Percentiles rank a stretch among this genome's conserved stretches.
Conservation (phyloP, 1,140 invertebrate genomes). For the Asbolus verrucosus region DNA sequence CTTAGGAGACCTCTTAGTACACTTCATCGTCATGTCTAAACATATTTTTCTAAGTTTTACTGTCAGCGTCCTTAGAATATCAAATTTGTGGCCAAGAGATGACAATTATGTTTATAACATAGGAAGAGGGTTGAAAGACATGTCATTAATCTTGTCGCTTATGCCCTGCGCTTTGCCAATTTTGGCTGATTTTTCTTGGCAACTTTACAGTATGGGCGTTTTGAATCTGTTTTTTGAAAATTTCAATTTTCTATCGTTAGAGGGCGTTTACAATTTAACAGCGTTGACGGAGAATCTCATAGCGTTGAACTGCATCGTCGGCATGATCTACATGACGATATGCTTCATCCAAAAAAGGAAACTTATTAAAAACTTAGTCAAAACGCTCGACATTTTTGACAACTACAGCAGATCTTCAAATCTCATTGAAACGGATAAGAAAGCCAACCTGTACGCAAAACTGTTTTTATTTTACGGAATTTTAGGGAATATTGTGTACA, state of each 20-base stretch:
- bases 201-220: slow-evolving; percentile 44
- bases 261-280: slow-evolving; percentile 37
- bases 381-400: slow-evolving; percentile 47
- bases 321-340: slow-evolving; percentile 56
- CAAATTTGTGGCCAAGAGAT: slow-evolving; percentile 48
- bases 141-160: slow-evolving; percentile 43
- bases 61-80: slow-evolving; percentile 25
- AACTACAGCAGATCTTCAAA: slow-evolving; percentile 44
- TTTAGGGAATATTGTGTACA: slow-evolving; percentile 56
- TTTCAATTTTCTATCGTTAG: slow-evolving; percentile 17
- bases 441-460: slow-evolving; percentile 55
- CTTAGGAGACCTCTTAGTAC: no score
- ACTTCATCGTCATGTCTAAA: neutral
- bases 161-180: slow-evolving; percentile 51
- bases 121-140: slow-evolving; percentile 42
- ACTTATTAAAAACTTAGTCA: slow-evolving; percentile 50
- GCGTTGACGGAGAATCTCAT: slow-evolving; percentile 52
- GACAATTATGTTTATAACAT: slow-evolving; percentile 31
- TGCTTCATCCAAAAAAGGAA: slow-evolving; percentile 52
- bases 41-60: slow-evolving; percentile 33
- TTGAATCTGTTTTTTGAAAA: no score
- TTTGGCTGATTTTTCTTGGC: slow-evolving; percentile 46
- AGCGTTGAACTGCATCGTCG: slow-evolving; percentile 52
- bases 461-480: slow-evolving; percentile 55
- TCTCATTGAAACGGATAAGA: slow-evolving; percentile 47